These are phyloP conservation scores for Cryptoprocta ferox DNA, from an alignment of 2,797 vertebrate genomes.

Conservation along the genomic window DNA sequence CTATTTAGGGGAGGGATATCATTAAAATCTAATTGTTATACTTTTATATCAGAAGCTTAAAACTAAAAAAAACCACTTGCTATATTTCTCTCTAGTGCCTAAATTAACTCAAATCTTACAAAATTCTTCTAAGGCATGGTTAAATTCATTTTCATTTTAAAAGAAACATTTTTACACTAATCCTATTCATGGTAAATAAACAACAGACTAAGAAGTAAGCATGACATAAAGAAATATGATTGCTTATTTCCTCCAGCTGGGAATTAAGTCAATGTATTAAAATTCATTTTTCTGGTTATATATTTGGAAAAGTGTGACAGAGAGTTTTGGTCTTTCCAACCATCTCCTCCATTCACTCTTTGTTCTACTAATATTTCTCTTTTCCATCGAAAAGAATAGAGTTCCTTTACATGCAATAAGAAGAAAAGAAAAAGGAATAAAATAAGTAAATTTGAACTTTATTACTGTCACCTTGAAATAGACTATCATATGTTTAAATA, in stretches of 20 bases:
- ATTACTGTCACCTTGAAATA: background rate
- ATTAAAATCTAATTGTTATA: slow-evolving; percentile 9
- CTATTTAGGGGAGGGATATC: background rate
- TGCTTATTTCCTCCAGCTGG: background rate
- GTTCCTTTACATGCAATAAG: background rate
- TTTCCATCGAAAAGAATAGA: background rate
- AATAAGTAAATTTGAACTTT: background rate
- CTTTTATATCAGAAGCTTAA: background rate
- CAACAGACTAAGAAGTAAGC: background rate
- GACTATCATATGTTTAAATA: background rate
- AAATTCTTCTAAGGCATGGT: background rate
- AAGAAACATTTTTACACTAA: background rate
- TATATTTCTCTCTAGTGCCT: background rate
- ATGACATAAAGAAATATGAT: background rate
- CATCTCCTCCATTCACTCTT: background rate
- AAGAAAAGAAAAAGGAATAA: background rate
- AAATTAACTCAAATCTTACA: background rate
- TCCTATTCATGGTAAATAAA: background rate
- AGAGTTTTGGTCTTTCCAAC: background rate
- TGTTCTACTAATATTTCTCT: background rate
- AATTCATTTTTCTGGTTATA: slow-evolving; percentile 15
- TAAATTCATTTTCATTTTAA: slow-evolving; percentile 6
- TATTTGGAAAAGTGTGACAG: slow-evolving; percentile 1
- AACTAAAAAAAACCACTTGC: slow-evolving; percentile 14
- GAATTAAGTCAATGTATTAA: background rate